phyloP scores from a whole-genome alignment of 2,113 vertebrate genomes.

The chimpanzee (Pan troglodytes) region DNA sequence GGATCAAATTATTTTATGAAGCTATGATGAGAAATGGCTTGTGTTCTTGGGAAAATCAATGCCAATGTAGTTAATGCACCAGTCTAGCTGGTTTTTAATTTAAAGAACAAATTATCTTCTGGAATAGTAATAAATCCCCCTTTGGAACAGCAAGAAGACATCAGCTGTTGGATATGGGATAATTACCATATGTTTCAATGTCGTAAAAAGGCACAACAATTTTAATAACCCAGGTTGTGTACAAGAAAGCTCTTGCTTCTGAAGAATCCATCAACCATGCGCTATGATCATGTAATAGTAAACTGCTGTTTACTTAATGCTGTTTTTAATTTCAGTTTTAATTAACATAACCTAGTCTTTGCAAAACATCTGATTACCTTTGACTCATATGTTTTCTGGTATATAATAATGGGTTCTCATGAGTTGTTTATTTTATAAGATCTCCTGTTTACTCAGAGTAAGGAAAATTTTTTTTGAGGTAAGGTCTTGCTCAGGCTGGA shows the following conservation, averaged over 20 bases:
- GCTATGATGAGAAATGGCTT: not conserved
- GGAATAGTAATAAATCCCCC: constrained; percentile 4
- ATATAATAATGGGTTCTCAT: not conserved
- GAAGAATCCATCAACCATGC: not conserved
- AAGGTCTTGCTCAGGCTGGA: no score
- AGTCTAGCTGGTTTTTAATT: constrained; percentile 17
- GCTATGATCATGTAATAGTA: not conserved
- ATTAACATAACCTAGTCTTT: constrained; percentile 19
- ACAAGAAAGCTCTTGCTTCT: not conserved
- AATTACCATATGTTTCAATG: not conserved
- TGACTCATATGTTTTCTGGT: not conserved
- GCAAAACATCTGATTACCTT: not conserved
- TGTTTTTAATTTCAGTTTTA: constrained; percentile 17
- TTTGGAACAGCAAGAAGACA: not conserved
- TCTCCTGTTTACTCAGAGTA: not conserved
- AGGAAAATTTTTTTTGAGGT: no score
- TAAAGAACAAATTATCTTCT: constrained; percentile 18
- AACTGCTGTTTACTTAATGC: not conserved
- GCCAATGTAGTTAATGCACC: not conserved
- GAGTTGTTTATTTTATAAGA: constrained; percentile 3
- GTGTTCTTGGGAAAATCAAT: not conserved
- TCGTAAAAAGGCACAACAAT: not conserved
- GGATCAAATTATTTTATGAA: not conserved
- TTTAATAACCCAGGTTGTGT: not conserved
- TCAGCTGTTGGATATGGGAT: not conserved